phyloP scores from a whole-genome alignment of 2,888 invertebrate species.

The Elgonia sp. region DNA sequence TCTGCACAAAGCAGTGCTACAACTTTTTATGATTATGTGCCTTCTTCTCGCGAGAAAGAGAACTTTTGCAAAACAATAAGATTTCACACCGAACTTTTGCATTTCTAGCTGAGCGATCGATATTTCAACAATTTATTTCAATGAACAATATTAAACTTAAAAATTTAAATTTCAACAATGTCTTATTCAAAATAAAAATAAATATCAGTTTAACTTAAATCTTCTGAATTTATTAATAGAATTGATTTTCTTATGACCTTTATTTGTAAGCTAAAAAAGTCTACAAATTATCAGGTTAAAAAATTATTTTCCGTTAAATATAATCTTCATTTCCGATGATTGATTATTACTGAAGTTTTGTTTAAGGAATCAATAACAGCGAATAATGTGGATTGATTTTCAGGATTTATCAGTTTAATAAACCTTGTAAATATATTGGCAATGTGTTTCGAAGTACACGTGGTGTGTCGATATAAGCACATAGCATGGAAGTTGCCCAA shows the following conservation, averaged over 20 bases:
- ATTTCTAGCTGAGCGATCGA: no score
- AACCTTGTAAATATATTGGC: conserved; percentile 49
- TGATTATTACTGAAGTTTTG: conserved; percentile 12
- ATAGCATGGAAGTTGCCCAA: conserved; percentile 63
- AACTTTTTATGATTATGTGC: conserved; percentile 71
- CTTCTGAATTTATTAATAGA: no score
- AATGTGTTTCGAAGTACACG: conserved; percentile 46
- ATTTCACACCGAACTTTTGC: conserved; percentile 14
- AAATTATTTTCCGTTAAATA: no score
- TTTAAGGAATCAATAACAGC: conserved; percentile 33
- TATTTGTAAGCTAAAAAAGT: no score
- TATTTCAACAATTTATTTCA: no score
- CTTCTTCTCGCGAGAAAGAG: conserved; percentile 63
- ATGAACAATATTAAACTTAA: no score
- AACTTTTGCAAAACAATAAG: conserved; percentile 42
- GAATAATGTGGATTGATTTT: conserved; percentile 17
- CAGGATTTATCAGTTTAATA: conserved; percentile 55
- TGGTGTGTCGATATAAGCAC: conserved; percentile 59
- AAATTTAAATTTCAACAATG: no score
- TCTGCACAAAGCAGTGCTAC: conserved; percentile 57
- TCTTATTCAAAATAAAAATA: no score
- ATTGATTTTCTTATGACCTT: no score
- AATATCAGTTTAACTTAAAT: no score
- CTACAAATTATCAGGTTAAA: no score
- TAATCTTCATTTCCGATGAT: background rate